These are phyloP conservation scores for Polydrusus cervinus DNA, from an alignment of 2,888 invertebrate genomes.

Conservation along the genomic window DNA sequence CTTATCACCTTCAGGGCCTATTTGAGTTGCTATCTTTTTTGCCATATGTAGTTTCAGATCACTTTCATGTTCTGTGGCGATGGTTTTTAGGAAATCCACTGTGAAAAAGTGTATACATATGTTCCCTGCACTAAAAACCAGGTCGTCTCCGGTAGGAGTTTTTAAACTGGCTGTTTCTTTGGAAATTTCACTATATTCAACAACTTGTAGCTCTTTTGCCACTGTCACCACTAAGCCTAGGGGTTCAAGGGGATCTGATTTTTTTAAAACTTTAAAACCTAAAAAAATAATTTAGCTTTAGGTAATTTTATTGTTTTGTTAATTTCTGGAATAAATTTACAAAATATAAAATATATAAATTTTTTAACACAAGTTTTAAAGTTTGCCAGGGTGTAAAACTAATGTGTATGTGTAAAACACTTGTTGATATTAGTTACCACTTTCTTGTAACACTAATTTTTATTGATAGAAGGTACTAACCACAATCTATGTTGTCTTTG, in stretches of 20 bases:
- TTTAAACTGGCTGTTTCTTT: conserved; percentile 86
- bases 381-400: no score
- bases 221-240: conserved; percentile 97
- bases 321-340: no score
- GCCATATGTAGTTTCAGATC: conserved; percentile 93
- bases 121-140: conserved; percentile 95
- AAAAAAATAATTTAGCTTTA: conserved; percentile 1
- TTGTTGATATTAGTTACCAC: no score
- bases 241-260: conserved; percentile 90
- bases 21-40: conserved; percentile 94
- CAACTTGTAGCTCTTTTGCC: conserved; percentile 89
- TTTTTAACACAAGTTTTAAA: no score
- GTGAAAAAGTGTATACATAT: conserved; percentile 99
- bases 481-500: conserved; percentile 89
- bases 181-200: conserved; percentile 98
- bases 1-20: conserved; percentile 81
- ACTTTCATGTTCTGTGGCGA: conserved; percentile 81
- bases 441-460: no score
- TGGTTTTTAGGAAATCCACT: conserved; percentile 84
- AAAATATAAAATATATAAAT: no score
- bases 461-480: conserved; percentile 63
- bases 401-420: no score
- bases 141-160: conserved; percentile 82
- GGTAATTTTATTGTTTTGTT: no score
- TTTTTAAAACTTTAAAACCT: conserved; percentile 92